Percentiles rank a stretch among this genome's conserved stretches.
phyloP scores from a whole-genome alignment of 2,888 invertebrate species.

The Caenorhabditis angaria region DNA sequence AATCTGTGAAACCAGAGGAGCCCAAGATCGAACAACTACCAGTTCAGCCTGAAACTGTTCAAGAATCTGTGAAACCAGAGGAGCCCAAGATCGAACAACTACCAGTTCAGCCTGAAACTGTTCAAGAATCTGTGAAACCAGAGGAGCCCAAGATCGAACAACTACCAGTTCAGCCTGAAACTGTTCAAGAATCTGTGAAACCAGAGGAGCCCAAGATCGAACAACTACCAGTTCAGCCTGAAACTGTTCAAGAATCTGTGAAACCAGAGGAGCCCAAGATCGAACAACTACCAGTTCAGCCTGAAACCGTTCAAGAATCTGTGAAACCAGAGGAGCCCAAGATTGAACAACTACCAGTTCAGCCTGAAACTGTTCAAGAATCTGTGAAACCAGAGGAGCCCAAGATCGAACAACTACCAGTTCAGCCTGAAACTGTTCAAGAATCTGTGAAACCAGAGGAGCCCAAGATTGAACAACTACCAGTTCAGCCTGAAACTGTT shows the following conservation, averaged over 20 bases:
- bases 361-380: constrained; percentile 7
- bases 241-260: constrained; percentile 1
- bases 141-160: constrained; percentile 9
- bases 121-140: constrained; percentile 10
- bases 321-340: not conserved
- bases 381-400: constrained; percentile 16
- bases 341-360: constrained; percentile 9
- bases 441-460: too few species aligned
- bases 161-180: constrained; percentile 4
- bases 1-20: constrained; percentile 12
- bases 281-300: too few species aligned
- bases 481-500: constrained; percentile 9
- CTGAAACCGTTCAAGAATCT: too few species aligned
- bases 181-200: too few species aligned
- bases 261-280: constrained; percentile 12
- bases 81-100: constrained; percentile 8
- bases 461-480: constrained; percentile 5
- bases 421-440: too few species aligned
- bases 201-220: constrained; percentile 1
- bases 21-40: constrained; percentile 7
- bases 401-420: constrained; percentile 1
- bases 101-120: constrained; percentile 7
- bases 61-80: constrained; percentile 13
- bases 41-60: constrained; percentile 7
- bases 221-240: constrained; percentile 10